Conservation (phyloP, 2,113 vertebrate species). For the Himantopus leucocephalus region DNA sequence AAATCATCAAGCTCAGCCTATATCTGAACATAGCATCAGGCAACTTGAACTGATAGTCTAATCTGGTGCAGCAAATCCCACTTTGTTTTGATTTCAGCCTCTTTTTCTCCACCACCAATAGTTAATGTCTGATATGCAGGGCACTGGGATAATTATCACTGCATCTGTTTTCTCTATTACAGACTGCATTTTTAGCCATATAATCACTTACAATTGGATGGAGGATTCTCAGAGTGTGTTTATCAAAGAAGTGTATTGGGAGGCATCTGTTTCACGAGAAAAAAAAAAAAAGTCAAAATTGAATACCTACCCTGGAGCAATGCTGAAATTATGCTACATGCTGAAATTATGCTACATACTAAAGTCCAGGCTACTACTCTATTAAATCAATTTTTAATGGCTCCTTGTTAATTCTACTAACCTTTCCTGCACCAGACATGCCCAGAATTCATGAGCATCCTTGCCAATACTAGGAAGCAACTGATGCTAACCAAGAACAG, state of each 20-base stretch:
- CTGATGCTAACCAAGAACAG: constrained; percentile 31
- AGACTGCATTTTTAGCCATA: constrained; percentile 1
- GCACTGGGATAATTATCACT: constrained; percentile 34
- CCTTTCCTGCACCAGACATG: neutral
- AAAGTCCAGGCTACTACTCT: constrained; percentile 24
- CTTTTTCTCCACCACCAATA: neutral
- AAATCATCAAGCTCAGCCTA: neutral
- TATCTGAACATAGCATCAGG: neutral
- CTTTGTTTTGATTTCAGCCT: neutral
- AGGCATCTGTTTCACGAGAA: constrained; percentile 40
- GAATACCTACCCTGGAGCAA: constrained; percentile 18
- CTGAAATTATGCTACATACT: neutral
- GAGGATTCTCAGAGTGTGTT: constrained; percentile 31
- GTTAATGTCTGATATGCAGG: constrained; percentile 34
- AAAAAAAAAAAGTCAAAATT: neutral
- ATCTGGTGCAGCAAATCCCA: neutral
- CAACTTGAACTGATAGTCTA: neutral
- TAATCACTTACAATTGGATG: constrained; percentile 17
- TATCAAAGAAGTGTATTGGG: neutral
- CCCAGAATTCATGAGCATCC: constrained; percentile 7
- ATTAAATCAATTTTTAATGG: constrained; percentile 53
- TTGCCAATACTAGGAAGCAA: constrained; percentile 30
- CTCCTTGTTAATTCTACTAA: constrained; percentile 21
- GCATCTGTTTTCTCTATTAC: constrained; percentile 56
- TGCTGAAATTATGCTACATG: neutral